Evolutionary conservation across 2,888 invertebrate species (phyloP), one percentile per base, ranked within the genome.

Genomic region (Panzeria rudis): DNA sequence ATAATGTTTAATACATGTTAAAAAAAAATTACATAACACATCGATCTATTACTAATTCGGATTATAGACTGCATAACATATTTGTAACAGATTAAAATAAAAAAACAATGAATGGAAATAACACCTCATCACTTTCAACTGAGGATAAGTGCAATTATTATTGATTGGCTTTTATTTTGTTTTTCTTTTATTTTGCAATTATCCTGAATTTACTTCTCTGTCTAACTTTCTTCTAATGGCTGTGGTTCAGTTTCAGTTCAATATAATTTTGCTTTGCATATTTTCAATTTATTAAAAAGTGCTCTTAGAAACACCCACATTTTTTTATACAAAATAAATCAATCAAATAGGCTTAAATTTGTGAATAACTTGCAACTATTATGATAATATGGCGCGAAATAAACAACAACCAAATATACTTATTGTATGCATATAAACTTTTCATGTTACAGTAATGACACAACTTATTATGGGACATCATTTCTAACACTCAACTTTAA

Each of bases 401-500:
- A 44, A 20, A 11, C 32, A 20, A 59, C 15, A 72, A 11, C 17
- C 32, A 20, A 75, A 75, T 20, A 64, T 50, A 25, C 6, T 15
- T 66, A 66, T 47, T 32, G 9, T 52, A 23, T 3, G 20, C 6
- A 35, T 54, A 17, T 76, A 66, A 77, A 68, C 41, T 68, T 44
- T 35, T 38, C 20, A 72, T 29, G 56, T 64, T 64, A 64, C 35
- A 4, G 23, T 56, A 82, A 82, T 82, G 76, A 71, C 75, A 64
- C 29, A 71, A 82, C 62, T 62, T 71, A 82, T 82, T 76, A 82
- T 56, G 76, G 66, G 54, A 72, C 82, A 83, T 82, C 32, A 82
- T 54, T 77, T 83, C 62, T 83, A 77, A 64, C 76, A 71, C 82
- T 83, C 71, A 64, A 72, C 38, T 64, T 76, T 64, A 76, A 76